Evolutionary conservation across 1,140 invertebrate species (phyloP).

Genomic region (Drosophila erecta): DNA sequence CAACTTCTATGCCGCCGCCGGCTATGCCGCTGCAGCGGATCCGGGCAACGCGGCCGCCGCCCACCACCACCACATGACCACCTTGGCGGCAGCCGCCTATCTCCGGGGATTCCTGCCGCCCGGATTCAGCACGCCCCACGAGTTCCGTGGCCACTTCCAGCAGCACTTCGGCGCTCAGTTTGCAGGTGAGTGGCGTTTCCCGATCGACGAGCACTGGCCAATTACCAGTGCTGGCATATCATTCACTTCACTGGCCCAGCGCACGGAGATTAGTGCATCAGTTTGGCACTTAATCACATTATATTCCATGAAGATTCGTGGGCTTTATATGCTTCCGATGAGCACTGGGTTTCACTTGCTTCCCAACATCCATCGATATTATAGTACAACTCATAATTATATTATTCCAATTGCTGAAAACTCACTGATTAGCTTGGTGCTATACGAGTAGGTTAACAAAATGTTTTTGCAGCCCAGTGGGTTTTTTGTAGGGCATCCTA

Average conservation of each 20-base stretch:
- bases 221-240: neutral
- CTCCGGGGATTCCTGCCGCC: conserved; percentile 80
- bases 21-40: conserved; percentile 75
- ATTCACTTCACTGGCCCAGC: neutral
- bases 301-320: too few relatives aligned
- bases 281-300: too few relatives aligned
- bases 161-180: conserved; percentile 82
- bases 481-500: too few relatives aligned
- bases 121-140: conserved; percentile 82
- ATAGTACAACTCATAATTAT: too few relatives aligned
- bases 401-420: too few relatives aligned
- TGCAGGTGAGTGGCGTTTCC: conserved; percentile 71
- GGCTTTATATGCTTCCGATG: too few relatives aligned
- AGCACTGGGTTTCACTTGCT: too few relatives aligned
- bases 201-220: neutral
- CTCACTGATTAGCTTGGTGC: too few relatives aligned
- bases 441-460: too few relatives aligned
- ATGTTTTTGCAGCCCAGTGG: too few relatives aligned
- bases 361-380: too few relatives aligned
- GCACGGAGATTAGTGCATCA: neutral
- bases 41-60: conserved; percentile 72
- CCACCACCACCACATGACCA: conserved; percentile 84
- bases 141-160: conserved; percentile 82
- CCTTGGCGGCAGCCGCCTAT: conserved; percentile 80
- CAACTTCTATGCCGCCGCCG: conserved; percentile 83